Conservation (phyloP, 2,888 invertebrate species). For the Synanthedon tipuliformis region DNA sequence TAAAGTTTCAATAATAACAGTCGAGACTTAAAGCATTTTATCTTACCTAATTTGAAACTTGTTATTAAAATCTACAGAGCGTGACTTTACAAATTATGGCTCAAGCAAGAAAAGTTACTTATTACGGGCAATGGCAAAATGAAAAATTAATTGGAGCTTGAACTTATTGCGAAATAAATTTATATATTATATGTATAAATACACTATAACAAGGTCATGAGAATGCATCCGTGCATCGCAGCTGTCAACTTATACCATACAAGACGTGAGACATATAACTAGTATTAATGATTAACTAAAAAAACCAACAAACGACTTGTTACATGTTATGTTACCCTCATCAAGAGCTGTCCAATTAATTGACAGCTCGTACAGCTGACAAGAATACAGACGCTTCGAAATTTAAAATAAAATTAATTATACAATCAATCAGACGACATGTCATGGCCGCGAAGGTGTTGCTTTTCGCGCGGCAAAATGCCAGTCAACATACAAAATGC, state of each 20-base stretch:
- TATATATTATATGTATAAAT: no score
- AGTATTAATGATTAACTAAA: constrained; percentile 41
- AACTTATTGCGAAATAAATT: not conserved
- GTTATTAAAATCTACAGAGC: no score
- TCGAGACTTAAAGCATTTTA: no score
- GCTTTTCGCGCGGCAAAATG: constrained; percentile 63
- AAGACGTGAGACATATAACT: constrained; percentile 24
- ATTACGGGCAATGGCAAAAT: no score
- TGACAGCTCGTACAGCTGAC: constrained; percentile 56
- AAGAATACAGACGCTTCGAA: constrained; percentile 45
- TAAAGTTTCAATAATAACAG: no score
- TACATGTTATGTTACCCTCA: constrained; percentile 49
- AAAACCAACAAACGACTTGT: constrained; percentile 40
- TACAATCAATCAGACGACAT: constrained; percentile 63
- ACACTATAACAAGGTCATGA: constrained; percentile 13
- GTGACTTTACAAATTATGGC: no score
- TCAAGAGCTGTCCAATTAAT: constrained; percentile 63
- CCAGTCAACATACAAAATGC: constrained; percentile 60
- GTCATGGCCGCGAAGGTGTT: constrained; percentile 62
- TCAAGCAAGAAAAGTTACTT: no score
- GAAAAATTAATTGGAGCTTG: no score
- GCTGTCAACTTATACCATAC: constrained; percentile 43
- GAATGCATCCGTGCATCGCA: constrained; percentile 36
- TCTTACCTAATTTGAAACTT: no score
- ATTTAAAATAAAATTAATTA: constrained; percentile 65